Percentiles rank a stretch among this genome's conserved stretches.
Conservation (phyloP, 1,140 invertebrate genomes). For the Camponotus vicinus region DNA sequence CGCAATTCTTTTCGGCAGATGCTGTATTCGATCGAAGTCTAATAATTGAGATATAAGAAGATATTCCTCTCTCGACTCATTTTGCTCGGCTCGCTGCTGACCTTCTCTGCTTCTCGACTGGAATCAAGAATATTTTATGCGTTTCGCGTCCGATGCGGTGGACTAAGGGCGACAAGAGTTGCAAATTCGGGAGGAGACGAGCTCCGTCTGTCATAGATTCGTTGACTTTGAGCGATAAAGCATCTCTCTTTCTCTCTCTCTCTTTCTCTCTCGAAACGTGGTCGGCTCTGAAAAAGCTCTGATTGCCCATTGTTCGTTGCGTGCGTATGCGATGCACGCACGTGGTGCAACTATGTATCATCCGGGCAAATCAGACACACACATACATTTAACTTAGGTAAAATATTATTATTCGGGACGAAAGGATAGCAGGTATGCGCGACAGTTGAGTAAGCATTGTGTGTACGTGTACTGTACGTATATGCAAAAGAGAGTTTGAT, state of each 20-base stretch:
- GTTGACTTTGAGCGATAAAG: not conserved
- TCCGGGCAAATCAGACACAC: not conserved
- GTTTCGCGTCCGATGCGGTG: not conserved
- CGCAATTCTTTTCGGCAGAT: constrained; percentile 1
- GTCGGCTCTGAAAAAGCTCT: constrained; percentile 33
- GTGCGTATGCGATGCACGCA: not conserved
- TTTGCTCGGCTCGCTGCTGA: not conserved
- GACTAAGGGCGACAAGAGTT: not conserved
- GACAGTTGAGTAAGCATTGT: constrained; percentile 35
- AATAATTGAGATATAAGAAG: constrained; percentile 27
- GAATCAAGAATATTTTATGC: constrained; percentile 8
- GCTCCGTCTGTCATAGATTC: not conserved
- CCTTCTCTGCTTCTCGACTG: not conserved
- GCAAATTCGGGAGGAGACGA: constrained; percentile 28
- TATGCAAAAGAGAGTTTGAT: constrained; percentile 43
- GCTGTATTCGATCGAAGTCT: constrained; percentile 37
- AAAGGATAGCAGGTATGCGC: constrained; percentile 44
- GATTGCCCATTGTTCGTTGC: constrained; percentile 57
- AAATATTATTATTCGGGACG: constrained; percentile 49
- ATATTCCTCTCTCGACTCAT: not conserved
- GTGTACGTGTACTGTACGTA: not conserved
- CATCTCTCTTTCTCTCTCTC: not conserved
- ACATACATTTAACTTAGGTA: constrained; percentile 14
- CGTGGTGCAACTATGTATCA: constrained; percentile 8
- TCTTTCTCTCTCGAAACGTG: not conserved